A percentile compares a stretch with the other conserved stretches of the same genome.
phyloP scores from a whole-genome alignment of 2,113 vertebrate genomes.

The Solea senegalensis region DNA sequence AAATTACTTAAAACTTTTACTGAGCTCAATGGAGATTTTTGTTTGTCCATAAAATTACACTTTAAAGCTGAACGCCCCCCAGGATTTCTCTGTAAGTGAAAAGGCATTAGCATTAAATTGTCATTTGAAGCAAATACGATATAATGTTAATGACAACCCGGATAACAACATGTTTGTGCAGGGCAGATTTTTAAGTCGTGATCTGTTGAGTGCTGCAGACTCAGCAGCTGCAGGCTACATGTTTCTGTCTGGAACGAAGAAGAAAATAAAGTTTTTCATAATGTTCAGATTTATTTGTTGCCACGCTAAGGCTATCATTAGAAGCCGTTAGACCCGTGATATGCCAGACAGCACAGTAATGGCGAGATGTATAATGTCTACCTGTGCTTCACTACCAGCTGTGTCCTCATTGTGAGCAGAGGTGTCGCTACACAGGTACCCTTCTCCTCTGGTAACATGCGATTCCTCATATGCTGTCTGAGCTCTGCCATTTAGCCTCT shows the following conservation, averaged over 20 bases:
- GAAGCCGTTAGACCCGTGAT: conserved; percentile 35
- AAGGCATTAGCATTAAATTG: conserved; percentile 66
- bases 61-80: conserved; percentile 53
- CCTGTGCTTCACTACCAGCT: conserved; percentile 38
- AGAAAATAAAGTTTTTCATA: conserved; percentile 27
- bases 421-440: conserved; percentile 32
- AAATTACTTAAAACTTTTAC: conserved; percentile 48
- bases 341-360: conserved; percentile 19
- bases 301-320: conserved; percentile 38
- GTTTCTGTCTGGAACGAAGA: conserved; percentile 12
- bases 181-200: conserved; percentile 42
- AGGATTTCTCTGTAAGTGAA: conserved; percentile 52
- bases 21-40: conserved; percentile 47
- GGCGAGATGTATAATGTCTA: conserved; percentile 36
- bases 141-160: conserved; percentile 60
- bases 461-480: conserved; percentile 37
- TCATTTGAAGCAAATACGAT: conserved; percentile 64
- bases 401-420: conserved; percentile 24
- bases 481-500: conserved; percentile 51
- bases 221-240: conserved; percentile 26
- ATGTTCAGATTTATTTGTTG: conserved; percentile 49
- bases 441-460: conserved; percentile 28
- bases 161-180: conserved; percentile 48
- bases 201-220: conserved; percentile 42
- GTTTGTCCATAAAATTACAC: conserved; percentile 56